Base-by-base conservation (phyloP, 2,888 invertebrate genomes). In the Pedicia rivosa region DNA sequence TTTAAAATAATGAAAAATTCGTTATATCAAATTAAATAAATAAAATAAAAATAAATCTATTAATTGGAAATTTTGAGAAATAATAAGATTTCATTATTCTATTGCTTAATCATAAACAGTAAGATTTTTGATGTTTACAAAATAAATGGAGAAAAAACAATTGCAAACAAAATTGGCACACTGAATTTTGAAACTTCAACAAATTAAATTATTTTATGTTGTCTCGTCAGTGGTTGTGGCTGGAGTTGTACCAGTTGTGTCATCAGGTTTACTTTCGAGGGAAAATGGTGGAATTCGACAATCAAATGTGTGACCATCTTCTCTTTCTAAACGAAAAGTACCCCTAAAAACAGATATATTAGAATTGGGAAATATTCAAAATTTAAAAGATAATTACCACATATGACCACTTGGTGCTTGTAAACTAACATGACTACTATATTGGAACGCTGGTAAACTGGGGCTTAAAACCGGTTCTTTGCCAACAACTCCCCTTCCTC, bases 251-350 rank as follows among this genome's bases (percentile, higher is more conserved):
- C n/a, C n/a, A 22, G 64, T 50, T 17, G 57, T 48, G 28, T 75
- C 74, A 41, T 87, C 88, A 10, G 81, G 78, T 62, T 92, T 92
- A 52, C 92, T 92, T 63, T 97, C 95, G 42, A 97, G 65, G 0
- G 91, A 90, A 61, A 97, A 95, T 1, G 97, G 92, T 27, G 97
- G 97, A 54, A 98, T 95, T 53, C 92, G 75, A 56, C 94, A 94
- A 60, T 97, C 95, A 61, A 97, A 97, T 1, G 86, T 82, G 55
- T 87, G 86, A 3, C 95, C 95, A 62, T 97, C 94, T 59, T 94
- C 90, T 40, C 94, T 72, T 63, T 97, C 95, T 81, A 98, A 86
- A 50, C 92, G 72, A 55, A 95, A 97, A 3, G 92, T 94, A 37
- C 97, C 97, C 5, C 22, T n/a, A 15, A 15, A 25, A 38, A 8